Percentiles rank a stretch among this genome's conserved stretches.
Evolutionary conservation across 2,888 invertebrate genomes (phyloP).

Genomic region (Meghimatium bilineatum): DNA sequence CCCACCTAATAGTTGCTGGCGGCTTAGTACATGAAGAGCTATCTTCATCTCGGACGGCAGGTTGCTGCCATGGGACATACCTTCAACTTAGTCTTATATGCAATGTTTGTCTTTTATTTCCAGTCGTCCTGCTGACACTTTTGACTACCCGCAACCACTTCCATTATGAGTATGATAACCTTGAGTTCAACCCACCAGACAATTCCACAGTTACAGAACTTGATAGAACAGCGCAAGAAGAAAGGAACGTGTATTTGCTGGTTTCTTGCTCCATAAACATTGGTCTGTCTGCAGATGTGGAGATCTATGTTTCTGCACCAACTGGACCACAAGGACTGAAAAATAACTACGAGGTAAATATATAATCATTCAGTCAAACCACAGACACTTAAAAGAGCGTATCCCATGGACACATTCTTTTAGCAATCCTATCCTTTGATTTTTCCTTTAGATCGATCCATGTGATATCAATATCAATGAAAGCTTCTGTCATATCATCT

Average conservation of each 20-base stretch:
- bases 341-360: constrained; percentile 12
- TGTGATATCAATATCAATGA: no score
- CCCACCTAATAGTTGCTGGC: no score
- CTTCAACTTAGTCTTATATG: background rate
- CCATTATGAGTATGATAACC: constrained; percentile 53
- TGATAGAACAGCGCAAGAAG: constrained; percentile 40
- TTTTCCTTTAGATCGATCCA: no score
- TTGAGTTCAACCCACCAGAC: constrained; percentile 56
- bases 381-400: background rate
- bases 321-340: constrained; percentile 13
- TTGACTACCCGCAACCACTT: constrained; percentile 54
- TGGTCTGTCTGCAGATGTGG: constrained; percentile 51
- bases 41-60: no score
- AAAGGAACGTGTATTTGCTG: constrained; percentile 54
- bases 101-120: background rate
- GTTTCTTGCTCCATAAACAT: constrained; percentile 55
- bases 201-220: constrained; percentile 49
- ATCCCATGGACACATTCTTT: no score
- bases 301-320: constrained; percentile 50
- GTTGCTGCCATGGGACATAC: no score
- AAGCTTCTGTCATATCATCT: no score
- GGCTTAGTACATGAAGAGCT: no score
- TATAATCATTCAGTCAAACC: background rate
- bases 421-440: no score
- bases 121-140: constrained; percentile 46